Base-by-base conservation (phyloP, 2,888 invertebrate genomes). In the Cephonodes hylas region DNA sequence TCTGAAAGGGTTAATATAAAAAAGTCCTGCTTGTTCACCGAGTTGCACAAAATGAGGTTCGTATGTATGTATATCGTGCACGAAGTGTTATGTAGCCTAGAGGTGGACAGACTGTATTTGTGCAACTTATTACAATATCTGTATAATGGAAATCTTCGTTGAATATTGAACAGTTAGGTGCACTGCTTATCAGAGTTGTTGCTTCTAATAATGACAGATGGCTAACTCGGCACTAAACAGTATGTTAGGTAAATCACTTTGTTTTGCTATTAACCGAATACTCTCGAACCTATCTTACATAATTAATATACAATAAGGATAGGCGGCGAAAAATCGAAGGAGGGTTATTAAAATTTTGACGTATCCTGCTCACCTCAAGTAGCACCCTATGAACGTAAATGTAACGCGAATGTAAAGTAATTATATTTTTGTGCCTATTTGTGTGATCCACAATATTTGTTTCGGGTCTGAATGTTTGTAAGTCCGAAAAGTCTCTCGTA, bases 161-260 rank as follows among this genome's bases (percentile, higher is more conserved):
- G 75, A 79, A 75, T 76, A 73, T 69, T 68, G 70, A 69, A 72
- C 68, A 75, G 72, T 72, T 70, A 69, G 71, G 73, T 71, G 72
- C 73, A 70, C 69, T 68, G 67, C 71, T 77, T 73, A 75, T 72
- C 75, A 75, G 76, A 76, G 71, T 73, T 72, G 69, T 75, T 78
- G 77, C 80, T 84, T 72, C 78, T 83, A 84, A 85, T 86, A 80
- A 79, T 82, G 86, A 87, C 83, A 81, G 80, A 85, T 85, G 71
- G 77, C 73, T 73, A 80, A 85, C n/a, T n/a, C n/a, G n/a, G n/a
- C n/a, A n/a, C 83, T 75, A 72, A 60, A n/a, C 25, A 20, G 25
- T 6, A 18, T n/a, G 23, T 20, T 53, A 60, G 15, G 42, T 72
- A 76, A 78, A 72, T 80, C 77, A 77, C 81, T 75, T 68, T 64